These are phyloP conservation scores for Aricia artaxerxes DNA, from an alignment of 2,888 invertebrate species.

Conservation along the genomic window DNA sequence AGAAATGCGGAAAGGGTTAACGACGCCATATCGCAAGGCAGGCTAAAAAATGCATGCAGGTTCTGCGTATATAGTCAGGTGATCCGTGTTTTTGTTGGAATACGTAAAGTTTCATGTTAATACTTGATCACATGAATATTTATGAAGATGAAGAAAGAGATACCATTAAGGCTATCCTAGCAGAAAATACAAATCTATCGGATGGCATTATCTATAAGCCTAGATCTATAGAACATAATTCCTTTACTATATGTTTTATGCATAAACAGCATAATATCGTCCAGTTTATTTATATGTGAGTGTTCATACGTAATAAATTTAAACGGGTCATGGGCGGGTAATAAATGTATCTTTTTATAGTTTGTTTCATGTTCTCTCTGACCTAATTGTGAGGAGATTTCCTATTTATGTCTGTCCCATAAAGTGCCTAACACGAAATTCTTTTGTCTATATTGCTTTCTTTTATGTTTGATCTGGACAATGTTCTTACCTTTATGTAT, in stretches of 20 bases:
- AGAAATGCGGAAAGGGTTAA: conserved; percentile 1
- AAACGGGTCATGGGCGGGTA: conserved; percentile 31
- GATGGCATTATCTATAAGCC: not conserved
- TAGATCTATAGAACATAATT: not conserved
- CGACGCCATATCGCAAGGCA: not conserved
- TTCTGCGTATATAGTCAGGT: conserved; percentile 3
- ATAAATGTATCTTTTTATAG: conserved; percentile 30
- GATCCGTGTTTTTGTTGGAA: conserved; percentile 10
- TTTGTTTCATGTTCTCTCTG: conserved; percentile 26
- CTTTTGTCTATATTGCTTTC: conserved; percentile 1
- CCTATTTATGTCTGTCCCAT: conserved; percentile 7
- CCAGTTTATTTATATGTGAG: conserved; percentile 22
- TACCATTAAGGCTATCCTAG: not conserved
- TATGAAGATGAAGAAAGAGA: not conserved
- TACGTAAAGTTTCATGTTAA: conserved; percentile 1
- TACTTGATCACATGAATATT: not conserved
- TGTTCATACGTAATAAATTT: conserved; percentile 10
- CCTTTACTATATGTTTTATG: not conserved
- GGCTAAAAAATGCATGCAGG: conserved; percentile 22
- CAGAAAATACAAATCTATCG: not conserved
- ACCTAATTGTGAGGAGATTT: conserved; percentile 29
- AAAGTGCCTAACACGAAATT: not conserved
- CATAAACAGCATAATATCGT: not conserved
- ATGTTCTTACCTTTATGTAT: not conserved
- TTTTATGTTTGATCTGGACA: not conserved